Base-by-base conservation (phyloP, 2,888 invertebrate species). In the Adelognathus sp. region DNA sequence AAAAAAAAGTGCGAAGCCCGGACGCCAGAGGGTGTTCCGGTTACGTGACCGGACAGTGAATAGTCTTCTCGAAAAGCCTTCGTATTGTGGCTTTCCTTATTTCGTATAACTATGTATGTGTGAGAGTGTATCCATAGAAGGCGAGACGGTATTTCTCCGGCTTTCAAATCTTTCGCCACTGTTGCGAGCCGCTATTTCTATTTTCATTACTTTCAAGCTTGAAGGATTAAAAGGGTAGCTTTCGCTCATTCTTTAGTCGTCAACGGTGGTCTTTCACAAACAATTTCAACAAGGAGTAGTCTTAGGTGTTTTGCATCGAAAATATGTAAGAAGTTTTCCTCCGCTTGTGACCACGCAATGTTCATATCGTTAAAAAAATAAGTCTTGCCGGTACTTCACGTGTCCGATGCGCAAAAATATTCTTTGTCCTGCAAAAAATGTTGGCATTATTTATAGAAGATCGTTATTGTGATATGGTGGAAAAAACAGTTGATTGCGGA, bases 21-120 rank as follows among this genome's bases (percentile, higher is more conserved):
- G 52, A 33, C 39, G 60, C 54, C 54, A 78, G 56, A 58, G 66
- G 73, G 9, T 66, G 50, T 60, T 76, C 66, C 18, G 52, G 46
- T 74, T 76, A 82, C 82, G 82, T 82, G 82, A 81, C 82, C 71
- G 52, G 81, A 41, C 50, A 78, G 44, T 67, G 77, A 79, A 81
- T 73, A 58, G 54, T 52, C 14, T 9, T 29, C 52, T 31, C 18
- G 54, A n/a, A 29, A 29, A 44, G 31, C 24, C 29, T 52, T 66
- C 52, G 29, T 29, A 66, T 60, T 67, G 41, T 18, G 44, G 58
- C 67, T 64, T 71, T 16, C 36, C 75, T 70, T 67, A 36, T 44
- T 39, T n/a, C 31, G 14, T 66, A 27, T 33, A 56, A 73, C 44
- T 54, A 18, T 61, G 36, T 39, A 29, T 29, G 29, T 41, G n/a